phyloP scores from a whole-genome alignment of 2,113 vertebrate species.

The Edolisoma coerulescens region DNA sequence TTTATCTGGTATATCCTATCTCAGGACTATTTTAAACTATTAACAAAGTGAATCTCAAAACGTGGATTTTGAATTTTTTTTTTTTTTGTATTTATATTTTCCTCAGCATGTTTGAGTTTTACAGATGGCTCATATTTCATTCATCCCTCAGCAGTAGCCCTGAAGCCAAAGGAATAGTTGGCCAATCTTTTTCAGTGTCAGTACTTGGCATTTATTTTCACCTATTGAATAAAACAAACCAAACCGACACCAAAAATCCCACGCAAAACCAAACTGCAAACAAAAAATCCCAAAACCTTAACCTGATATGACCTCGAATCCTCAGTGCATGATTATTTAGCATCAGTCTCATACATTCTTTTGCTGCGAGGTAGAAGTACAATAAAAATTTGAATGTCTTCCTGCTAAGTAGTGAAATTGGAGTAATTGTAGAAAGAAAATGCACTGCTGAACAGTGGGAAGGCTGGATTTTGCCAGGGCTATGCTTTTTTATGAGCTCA shows the following conservation, averaged over 20 bases:
- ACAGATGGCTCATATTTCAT: slow-evolving; percentile 7
- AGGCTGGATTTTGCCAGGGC: slow-evolving; percentile 23
- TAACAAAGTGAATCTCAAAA: slow-evolving; percentile 26
- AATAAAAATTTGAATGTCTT: slow-evolving; percentile 65
- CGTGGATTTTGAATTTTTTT: not conserved
- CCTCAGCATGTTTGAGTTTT: slow-evolving; percentile 10
- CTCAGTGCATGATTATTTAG: slow-evolving; percentile 35
- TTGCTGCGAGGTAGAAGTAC: slow-evolving; percentile 6
- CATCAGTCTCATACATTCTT: slow-evolving; percentile 21
- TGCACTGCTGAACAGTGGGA: slow-evolving; percentile 31
- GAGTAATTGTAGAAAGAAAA: slow-evolving; percentile 41
- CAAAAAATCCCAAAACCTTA: not conserved
- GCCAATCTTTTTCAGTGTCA: not conserved
- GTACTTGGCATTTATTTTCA: slow-evolving; percentile 27
- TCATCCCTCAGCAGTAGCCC: not conserved
- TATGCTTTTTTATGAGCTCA: slow-evolving; percentile 3
- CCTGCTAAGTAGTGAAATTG: slow-evolving; percentile 59
- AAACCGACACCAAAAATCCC: not conserved
- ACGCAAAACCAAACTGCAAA: not conserved
- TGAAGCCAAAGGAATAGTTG: not conserved
- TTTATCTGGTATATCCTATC: slow-evolving; percentile 1
- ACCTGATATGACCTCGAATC: not conserved
- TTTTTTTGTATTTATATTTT: not conserved
- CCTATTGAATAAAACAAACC: not conserved
- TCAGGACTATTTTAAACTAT: slow-evolving; percentile 36